phyloP scores from a whole-genome alignment of 2,113 vertebrate genomes.

The Ceyx margarethae region DNA sequence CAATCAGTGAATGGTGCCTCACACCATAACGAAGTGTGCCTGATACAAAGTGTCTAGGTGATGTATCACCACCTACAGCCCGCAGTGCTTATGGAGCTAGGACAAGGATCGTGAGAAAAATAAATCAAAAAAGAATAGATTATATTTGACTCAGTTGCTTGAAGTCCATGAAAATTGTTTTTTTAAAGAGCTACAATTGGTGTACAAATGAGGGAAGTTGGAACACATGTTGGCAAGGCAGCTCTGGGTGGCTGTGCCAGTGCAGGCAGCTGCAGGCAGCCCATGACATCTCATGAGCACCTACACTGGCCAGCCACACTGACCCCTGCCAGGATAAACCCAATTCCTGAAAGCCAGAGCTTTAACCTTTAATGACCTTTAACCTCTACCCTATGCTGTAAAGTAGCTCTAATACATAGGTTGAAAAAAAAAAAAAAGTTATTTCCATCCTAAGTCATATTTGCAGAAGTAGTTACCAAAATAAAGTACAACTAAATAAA shows the following conservation, averaged over 20 bases:
- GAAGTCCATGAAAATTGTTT: not conserved
- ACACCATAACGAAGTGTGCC: accelerated
- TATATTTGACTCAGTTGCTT: no score
- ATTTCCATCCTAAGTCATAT: not conserved
- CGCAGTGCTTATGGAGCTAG: not conserved
- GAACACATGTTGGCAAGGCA: no score
- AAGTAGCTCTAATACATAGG: not conserved
- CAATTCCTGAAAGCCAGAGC: not conserved
- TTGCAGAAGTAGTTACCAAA: not conserved
- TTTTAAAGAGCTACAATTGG: not conserved
- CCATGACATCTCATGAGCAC: not conserved
- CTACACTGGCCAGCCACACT: no score
- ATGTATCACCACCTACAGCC: not conserved
- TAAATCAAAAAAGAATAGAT: not conserved
- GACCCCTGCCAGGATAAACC: not conserved
- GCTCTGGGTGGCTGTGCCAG: accelerated
- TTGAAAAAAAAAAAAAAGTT: not conserved
- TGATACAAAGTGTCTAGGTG: not conserved
- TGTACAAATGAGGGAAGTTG: not conserved
- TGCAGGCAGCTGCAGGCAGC: not conserved
- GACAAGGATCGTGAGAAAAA: not conserved
- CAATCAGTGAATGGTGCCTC: accelerated
- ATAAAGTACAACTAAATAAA: not conserved
- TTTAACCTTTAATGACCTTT: not conserved
- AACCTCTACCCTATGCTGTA: accelerated